These are phyloP conservation scores for Creontiades dilutus DNA, from an alignment of 2,888 invertebrate species.

Conservation along the genomic window DNA sequence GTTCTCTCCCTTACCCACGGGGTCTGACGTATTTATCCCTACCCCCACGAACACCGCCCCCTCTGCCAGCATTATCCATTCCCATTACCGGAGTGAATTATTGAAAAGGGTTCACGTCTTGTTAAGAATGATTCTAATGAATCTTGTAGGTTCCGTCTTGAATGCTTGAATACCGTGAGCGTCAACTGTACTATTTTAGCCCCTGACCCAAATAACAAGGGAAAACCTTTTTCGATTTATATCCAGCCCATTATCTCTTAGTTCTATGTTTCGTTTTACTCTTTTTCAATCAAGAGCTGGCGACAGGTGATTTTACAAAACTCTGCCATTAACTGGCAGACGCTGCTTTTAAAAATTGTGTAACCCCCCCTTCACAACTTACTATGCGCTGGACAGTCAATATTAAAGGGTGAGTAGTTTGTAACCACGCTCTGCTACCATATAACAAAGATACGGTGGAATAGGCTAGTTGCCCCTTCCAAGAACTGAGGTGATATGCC, in stretches of 20 bases:
- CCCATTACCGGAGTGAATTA: neutral
- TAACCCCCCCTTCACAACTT: too few relatives aligned
- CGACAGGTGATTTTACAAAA: too few relatives aligned
- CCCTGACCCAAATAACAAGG: conserved; percentile 29
- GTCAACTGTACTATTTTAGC: conserved; percentile 17
- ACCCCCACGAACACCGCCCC: neutral
- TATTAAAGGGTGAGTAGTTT: too few relatives aligned
- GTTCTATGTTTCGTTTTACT: too few relatives aligned
- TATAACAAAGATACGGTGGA: too few relatives aligned
- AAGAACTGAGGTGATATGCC: too few relatives aligned
- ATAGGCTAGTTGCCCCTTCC: too few relatives aligned
- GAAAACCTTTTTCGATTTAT: conserved; percentile 22
- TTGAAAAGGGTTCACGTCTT: conserved; percentile 48
- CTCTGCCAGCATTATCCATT: neutral
- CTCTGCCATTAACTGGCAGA: too few relatives aligned
- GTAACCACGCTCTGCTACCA: too few relatives aligned
- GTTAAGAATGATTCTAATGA: conserved; percentile 54
- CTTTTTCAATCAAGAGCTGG: too few relatives aligned
- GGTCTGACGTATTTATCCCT: conserved; percentile 10
- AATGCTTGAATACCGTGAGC: conserved; percentile 37
- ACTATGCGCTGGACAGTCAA: too few relatives aligned
- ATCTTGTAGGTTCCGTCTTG: conserved; percentile 29
- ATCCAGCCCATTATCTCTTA: neutral
- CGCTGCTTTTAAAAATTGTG: too few relatives aligned
- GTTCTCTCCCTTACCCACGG: neutral